Percentiles rank a stretch among this genome's conserved stretches.
phyloP scores from a whole-genome alignment of 2,888 invertebrate species.

The Xestobium rufovillosum region DNA sequence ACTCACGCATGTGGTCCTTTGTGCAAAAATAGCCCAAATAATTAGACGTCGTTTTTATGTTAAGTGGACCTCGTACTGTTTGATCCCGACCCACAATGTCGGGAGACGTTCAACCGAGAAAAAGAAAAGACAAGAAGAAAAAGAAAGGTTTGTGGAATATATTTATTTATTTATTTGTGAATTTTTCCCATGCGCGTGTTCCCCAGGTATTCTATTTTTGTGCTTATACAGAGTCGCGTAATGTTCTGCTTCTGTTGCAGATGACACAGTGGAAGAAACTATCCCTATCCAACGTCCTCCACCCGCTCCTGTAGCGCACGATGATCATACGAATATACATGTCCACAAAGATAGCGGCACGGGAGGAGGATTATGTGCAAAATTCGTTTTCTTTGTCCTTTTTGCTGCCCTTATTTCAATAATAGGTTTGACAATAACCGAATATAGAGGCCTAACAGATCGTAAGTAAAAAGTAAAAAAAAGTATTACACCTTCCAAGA shows the following conservation, averaged over 20 bases:
- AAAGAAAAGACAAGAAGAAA: constrained; percentile 75
- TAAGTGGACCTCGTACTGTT: no score
- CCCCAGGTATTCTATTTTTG: constrained; percentile 9
- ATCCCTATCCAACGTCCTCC: constrained; percentile 34
- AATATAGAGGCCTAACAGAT: constrained; percentile 71
- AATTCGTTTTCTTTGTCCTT: constrained; percentile 71
- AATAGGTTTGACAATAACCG: constrained; percentile 69
- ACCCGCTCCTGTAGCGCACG: constrained; percentile 31
- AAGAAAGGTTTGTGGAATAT: constrained; percentile 76
- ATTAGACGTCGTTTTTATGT: constrained; percentile 7
- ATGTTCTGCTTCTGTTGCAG: constrained; percentile 22
- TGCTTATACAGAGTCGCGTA: no score
- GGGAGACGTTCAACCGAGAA: constrained; percentile 79
- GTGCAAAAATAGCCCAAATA: constrained; percentile 1
- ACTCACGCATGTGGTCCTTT: no score
- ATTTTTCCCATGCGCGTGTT: no score
- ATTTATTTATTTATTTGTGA: constrained; percentile 1
- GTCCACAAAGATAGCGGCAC: constrained; percentile 68
- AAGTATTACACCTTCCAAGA: constrained; percentile 5
- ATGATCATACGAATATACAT: constrained; percentile 69
- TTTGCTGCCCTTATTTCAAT: constrained; percentile 64
- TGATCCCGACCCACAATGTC: no score
- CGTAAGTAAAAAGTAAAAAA: constrained; percentile 51
- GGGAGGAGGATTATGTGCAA: constrained; percentile 78
- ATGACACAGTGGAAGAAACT: constrained; percentile 28